Conservation (phyloP, 2,113 vertebrate genomes). For the Rhadina sibilatrix region DNA sequence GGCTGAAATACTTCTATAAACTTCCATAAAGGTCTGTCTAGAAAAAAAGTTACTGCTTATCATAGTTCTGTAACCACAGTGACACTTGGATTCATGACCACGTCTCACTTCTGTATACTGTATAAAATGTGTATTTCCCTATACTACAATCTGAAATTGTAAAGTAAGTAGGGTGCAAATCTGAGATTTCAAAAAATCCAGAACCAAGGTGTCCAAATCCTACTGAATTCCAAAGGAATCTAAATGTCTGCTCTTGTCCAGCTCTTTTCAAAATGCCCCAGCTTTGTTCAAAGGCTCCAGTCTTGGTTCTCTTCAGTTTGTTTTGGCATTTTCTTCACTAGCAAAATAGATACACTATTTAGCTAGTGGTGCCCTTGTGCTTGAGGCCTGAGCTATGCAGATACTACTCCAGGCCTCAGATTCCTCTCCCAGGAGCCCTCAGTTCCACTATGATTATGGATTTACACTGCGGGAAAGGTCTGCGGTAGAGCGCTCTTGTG, state of each 20-base stretch:
- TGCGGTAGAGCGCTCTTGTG: not conserved
- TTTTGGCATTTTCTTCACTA: not conserved
- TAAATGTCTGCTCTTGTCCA: not conserved
- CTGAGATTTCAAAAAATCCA: not conserved
- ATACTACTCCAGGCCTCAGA: not conserved
- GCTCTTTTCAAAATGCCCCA: not conserved
- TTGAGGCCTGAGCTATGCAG: not conserved
- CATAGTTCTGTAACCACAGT: not conserved
- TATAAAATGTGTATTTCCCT: not conserved
- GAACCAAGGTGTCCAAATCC: not conserved
- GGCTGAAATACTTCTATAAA: not conserved
- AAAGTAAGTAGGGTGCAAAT: not conserved
- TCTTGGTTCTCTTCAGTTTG: not conserved
- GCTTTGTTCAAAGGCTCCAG: not conserved
- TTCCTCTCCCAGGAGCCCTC: not conserved
- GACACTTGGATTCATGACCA: not conserved
- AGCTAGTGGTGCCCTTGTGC: not conserved
- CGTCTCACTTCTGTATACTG: not conserved
- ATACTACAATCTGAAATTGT: not conserved
- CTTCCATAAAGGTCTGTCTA: not conserved
- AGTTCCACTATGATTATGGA: not conserved
- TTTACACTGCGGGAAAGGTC: not conserved
- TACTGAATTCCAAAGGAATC: not conserved
- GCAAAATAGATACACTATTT: not conserved
- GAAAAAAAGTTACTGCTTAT: not conserved